Evolutionary conservation across 1,140 invertebrate genomes (phyloP).

Genomic region (Aporrectodea caliginosa): DNA sequence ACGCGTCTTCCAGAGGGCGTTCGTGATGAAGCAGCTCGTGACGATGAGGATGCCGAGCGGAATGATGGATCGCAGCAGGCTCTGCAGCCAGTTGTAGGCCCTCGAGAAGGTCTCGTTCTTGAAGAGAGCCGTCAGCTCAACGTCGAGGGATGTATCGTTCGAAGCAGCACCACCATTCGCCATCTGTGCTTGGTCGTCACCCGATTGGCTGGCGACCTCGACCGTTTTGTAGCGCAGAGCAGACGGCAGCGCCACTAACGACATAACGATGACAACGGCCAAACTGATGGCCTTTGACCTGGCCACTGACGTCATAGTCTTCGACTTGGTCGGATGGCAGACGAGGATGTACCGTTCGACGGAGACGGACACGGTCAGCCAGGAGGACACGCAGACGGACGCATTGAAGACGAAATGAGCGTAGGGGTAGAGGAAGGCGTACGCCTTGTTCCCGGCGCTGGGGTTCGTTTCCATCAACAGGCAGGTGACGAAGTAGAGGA

Average conservation of each 20-base stretch:
- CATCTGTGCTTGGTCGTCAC: constrained; percentile 27
- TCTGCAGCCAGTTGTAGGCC: constrained; percentile 30
- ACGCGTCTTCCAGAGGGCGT: constrained; percentile 22
- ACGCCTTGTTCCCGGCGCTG: constrained; percentile 38
- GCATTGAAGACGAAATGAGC: constrained; percentile 38
- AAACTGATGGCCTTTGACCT: constrained; percentile 39
- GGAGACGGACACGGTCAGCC: constrained; percentile 25
- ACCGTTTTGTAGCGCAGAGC: constrained; percentile 43
- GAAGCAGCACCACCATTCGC: constrained; percentile 29
- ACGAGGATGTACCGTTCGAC: constrained; percentile 79
- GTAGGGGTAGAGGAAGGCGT: constrained; percentile 46
- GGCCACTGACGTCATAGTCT: constrained; percentile 72
- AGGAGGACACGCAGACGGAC: constrained; percentile 23
- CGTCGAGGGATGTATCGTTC: constrained; percentile 34
- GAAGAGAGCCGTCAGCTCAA: constrained; percentile 43
- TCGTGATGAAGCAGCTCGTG: constrained; percentile 24
- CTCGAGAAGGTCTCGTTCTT: constrained; percentile 6
- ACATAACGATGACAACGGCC: constrained; percentile 42
- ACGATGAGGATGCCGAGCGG: constrained; percentile 21
- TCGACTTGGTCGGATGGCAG: constrained; percentile 80
- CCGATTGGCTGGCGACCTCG: constrained; percentile 8
- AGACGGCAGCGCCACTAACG: constrained; percentile 44
- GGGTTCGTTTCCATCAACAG: constrained; percentile 50
- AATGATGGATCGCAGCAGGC: constrained; percentile 21
- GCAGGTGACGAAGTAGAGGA: constrained; percentile 65